Evolutionary conservation across 1,140 invertebrate genomes (phyloP), one percentile per base, ranked within the genome.

Genomic region (Drosophila carrolli): DNA sequence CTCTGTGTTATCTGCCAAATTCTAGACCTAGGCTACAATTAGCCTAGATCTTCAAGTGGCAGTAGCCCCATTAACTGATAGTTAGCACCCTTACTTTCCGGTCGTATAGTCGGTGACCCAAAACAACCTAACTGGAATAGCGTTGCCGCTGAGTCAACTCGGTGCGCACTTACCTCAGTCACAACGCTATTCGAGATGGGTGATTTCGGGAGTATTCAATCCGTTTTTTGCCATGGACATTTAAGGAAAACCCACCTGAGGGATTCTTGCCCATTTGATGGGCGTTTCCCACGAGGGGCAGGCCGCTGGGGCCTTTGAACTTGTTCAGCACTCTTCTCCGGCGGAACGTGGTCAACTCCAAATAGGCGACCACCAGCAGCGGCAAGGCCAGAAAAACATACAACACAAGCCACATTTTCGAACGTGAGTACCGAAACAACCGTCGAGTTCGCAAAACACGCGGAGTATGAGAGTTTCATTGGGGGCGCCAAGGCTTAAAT

Each of bases 221-320:
- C 19, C 14, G 23, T 3, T 13, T 29, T 11, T 13, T 19, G 16
- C 5, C 14, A 14, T 3, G 1, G 51, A 5, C 0, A n/a, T 2
- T 7, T 16, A 16, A n/a, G 23, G n/a, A 7, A 11, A n/a, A 35
- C 56, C 63, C 61, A 92, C 91, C 91, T 44, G 81, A 23, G 9
- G 91, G 89, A 67, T 55, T 89, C 35, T 86, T 88, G 65, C 80
- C 91, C 44, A 78, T 56, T 60, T 91, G 85, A 61, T 85, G 89
- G 11, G 74, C 78, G 59, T 92, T 92, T 6, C 91, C 91, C 4
- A 92, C 32, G 11, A 92, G 6, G 3, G 91, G 91, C 23, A 85
- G 27, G 3, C 80, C 58, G 1, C 73, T 32, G 1, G 91, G 85
- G 4, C 91, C 91, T 4, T 54, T 67, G 10, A 80, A 43, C 14